Percentiles rank a stretch among this genome's conserved stretches.
Evolutionary conservation across 2,113 vertebrate genomes (phyloP).

Genomic region (human (Homo sapiens)): GRCh38 chr6:37421501-37422000

Average conservation of each 20-base stretch:
- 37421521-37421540: no score
- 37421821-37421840: neutral
- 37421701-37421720: neutral
- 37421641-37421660: neutral
- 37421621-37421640: no score
- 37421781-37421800: neutral
- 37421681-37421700: neutral
- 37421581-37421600: no score
- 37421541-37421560: no score
- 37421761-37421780: neutral
- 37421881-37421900: neutral
- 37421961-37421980: neutral
- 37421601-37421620: no score
- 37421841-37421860: neutral
- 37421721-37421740: neutral
- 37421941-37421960: neutral
- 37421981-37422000: neutral
- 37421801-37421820: neutral
- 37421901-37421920: neutral
- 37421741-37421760: neutral
- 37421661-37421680: neutral
- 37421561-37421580: no score
- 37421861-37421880: neutral
- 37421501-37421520: no score
- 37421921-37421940: neutral